phyloP scores from a whole-genome alignment of 2,797 vertebrate species.

The Alauda arvensis region DNA sequence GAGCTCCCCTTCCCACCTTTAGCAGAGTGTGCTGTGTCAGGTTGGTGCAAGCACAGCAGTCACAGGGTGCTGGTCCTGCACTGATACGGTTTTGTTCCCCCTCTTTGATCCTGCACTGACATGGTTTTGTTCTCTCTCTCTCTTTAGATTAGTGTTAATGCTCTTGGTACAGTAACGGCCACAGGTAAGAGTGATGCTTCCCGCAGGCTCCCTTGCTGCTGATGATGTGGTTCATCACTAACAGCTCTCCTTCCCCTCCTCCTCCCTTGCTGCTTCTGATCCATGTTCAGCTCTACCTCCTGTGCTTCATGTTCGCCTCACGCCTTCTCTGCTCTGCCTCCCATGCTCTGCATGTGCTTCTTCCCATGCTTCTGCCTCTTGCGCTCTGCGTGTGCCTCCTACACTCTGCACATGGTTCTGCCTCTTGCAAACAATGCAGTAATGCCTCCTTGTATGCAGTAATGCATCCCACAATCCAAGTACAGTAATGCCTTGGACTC shows the following conservation, averaged over 20 bases:
- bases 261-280: background rate
- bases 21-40: background rate
- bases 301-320: too few species aligned
- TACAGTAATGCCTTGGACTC: background rate
- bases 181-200: slow-evolving; percentile 84
- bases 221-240: background rate
- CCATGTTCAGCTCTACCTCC: accelerated
- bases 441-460: background rate
- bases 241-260: background rate
- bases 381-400: background rate
- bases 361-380: background rate
- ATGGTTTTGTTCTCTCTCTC: slow-evolving; percentile 77
- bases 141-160: slow-evolving; percentile 75
- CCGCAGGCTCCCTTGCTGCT: slow-evolving; percentile 5
- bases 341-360: too few species aligned
- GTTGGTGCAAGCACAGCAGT: background rate
- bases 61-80: background rate
- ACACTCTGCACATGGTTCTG: accelerated
- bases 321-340: too few species aligned
- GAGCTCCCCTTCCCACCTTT: accelerated
- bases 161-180: slow-evolving; percentile 77
- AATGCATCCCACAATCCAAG: background rate
- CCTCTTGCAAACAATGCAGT: background rate
- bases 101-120: slow-evolving; percentile 58
- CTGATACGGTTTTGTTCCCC: slow-evolving; percentile 74